Conservation (phyloP, 2,888 invertebrate genomes). For the Drosophila rubida region DNA sequence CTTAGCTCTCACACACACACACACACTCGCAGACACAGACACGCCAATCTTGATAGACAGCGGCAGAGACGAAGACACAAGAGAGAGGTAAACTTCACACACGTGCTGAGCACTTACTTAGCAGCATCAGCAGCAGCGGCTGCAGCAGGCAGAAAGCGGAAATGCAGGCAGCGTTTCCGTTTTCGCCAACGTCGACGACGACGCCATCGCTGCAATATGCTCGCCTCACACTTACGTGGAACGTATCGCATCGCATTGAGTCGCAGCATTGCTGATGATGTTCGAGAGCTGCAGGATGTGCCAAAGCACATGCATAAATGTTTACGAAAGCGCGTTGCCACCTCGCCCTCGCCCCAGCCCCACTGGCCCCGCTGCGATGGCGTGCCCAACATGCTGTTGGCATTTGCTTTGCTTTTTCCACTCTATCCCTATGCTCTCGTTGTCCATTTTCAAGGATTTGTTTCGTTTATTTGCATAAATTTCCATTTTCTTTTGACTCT, state of each 20-base stretch:
- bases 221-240: background rate
- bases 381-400: conserved; percentile 37
- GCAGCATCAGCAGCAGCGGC: conserved; percentile 24
- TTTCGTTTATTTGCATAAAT: conserved; percentile 76
- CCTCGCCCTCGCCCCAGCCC: background rate
- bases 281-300: conserved; percentile 31
- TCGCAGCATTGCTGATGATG: conserved; percentile 36
- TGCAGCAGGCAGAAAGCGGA: conserved; percentile 47
- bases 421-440: conserved; percentile 31
- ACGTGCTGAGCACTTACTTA: conserved; percentile 57
- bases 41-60: conserved; percentile 6
- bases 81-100: conserved; percentile 23
- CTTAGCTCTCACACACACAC: conserved; percentile 9
- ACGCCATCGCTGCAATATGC: conserved; percentile 14
- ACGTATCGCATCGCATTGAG: conserved; percentile 17
- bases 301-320: conserved; percentile 58
- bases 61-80: background rate
- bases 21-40: background rate
- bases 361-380: background rate
- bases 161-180: conserved; percentile 74
- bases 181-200: conserved; percentile 58
- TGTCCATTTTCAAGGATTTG: conserved; percentile 69
- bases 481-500: conserved; percentile 62
- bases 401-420: conserved; percentile 40
- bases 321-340: conserved; percentile 46